Base-by-base conservation (phyloP, 2,797 vertebrate genomes). In the Taenioides sp. region DNA sequence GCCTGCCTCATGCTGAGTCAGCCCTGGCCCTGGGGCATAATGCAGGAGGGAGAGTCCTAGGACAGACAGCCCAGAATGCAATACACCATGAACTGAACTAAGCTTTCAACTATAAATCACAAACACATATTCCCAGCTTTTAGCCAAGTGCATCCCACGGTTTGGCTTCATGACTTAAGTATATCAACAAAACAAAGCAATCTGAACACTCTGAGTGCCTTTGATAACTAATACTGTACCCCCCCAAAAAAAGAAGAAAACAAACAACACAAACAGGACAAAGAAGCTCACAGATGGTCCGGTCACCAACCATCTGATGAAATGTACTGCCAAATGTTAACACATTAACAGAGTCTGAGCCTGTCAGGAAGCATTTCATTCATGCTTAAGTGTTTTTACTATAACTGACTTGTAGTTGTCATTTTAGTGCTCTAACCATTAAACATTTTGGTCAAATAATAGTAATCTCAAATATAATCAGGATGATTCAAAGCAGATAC, bases 1-100 rank as follows among this genome's bases (percentile, higher is more conserved):
- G 50, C 25, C 65, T 87, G 90, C 90, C 90, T 73, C 22, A 69
- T 90, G 92, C 92, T 88, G 91, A 92, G 86, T 93, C 89, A 92
- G 91, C 55, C 4, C 85, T 75, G 77, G 70, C 74, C 70, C 74
- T 65, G n/a, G 20, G 78, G 83, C 80, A 86, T 79, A 91, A 88
- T 87, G 85, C 88, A 90, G 84, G 86, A 85, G 80, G 66, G 75
- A 22, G 50, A 80, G 85, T 79, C 81, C 72, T 55, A 70, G 82
- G 80, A 69, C 87, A 85, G 83, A 87, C 72, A 57, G 80, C 86
- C 89, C 86, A 89, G 87, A 88, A 87, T 76, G 87, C 91, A 90
- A 63, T 76, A 84, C 71, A 10, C 79, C 69, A 77, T 77, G 73
- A 85, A 79, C 73, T 76, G 17, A 50, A 52, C 72, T 80, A 37